Evolutionary conservation across 2,888 invertebrate species (phyloP).

Genomic region (Tanypteryx hageni): DNA sequence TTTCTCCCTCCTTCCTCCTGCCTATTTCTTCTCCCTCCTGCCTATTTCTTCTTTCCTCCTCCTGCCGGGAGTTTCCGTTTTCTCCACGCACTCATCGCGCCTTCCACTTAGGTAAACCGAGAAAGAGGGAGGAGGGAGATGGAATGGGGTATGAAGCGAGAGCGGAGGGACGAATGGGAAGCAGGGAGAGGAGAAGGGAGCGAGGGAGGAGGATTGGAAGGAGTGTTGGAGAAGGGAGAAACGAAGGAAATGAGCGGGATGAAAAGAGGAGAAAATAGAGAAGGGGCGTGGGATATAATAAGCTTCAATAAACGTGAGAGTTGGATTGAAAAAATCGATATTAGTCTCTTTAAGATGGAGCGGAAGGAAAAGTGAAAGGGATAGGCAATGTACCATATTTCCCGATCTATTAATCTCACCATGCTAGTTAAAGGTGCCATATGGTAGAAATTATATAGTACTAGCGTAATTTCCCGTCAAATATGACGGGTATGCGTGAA

Average conservation of each 20-base stretch:
- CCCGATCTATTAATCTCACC: neutral
- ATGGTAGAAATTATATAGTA: neutral
- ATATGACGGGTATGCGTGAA: neutral
- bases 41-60: neutral
- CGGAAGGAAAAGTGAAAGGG: neutral
- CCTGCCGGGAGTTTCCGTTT: neutral
- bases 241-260: neutral
- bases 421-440: neutral
- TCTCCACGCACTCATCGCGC: neutral
- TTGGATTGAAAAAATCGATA: constrained; percentile 23
- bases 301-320: neutral
- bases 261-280: neutral
- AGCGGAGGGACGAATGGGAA: too few species aligned
- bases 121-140: neutral
- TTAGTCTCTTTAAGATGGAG: neutral
- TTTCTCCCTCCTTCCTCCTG: too few species aligned
- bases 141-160: neutral
- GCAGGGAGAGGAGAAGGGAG: too few species aligned
- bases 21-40: too few species aligned
- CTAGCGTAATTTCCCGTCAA: neutral
- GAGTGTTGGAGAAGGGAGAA: neutral
- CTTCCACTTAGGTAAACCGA: neutral
- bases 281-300: neutral
- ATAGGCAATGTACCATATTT: neutral
- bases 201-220: too few species aligned